A percentile compares a stretch with the other conserved stretches of the same genome.
Conservation (phyloP, 2,113 vertebrate genomes). For the Erythrocercus mccallii region DNA sequence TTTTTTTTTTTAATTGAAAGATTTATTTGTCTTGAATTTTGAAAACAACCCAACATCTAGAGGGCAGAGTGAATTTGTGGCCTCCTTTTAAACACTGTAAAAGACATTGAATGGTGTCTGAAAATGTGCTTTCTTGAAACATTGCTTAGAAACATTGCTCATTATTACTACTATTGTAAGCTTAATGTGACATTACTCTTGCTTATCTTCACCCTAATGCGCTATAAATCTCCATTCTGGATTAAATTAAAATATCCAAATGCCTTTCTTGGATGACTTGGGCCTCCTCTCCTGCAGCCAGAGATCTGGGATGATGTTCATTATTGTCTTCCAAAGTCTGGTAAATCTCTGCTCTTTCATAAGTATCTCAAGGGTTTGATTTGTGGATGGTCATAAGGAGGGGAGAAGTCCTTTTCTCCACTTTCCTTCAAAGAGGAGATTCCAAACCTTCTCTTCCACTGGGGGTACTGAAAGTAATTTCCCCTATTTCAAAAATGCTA, state of each 20-base stretch:
- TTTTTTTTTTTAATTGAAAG: neutral
- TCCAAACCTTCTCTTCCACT: neutral
- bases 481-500: neutral
- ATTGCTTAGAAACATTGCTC: neutral
- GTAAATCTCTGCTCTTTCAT: conserved; percentile 38
- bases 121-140: neutral
- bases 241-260: conserved; percentile 66
- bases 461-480: neutral
- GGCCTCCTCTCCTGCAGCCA: conserved; percentile 21
- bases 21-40: conserved; percentile 16
- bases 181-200: conserved; percentile 61
- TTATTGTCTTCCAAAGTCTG: conserved; percentile 54
- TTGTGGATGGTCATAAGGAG: neutral
- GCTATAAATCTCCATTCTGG: conserved; percentile 65
- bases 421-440: neutral
- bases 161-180: conserved; percentile 5
- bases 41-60: neutral
- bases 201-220: conserved; percentile 50
- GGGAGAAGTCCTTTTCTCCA: neutral
- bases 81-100: neutral
- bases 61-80: neutral
- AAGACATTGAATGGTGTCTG: neutral
- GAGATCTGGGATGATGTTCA: conserved; percentile 32
- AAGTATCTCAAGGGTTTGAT: conserved; percentile 33
- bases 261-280: conserved; percentile 63